Evolutionary conservation across 2,797 vertebrate species (phyloP), one percentile per base, ranked within the genome.

Genomic region (Pseudochirops cupreus): DNA sequence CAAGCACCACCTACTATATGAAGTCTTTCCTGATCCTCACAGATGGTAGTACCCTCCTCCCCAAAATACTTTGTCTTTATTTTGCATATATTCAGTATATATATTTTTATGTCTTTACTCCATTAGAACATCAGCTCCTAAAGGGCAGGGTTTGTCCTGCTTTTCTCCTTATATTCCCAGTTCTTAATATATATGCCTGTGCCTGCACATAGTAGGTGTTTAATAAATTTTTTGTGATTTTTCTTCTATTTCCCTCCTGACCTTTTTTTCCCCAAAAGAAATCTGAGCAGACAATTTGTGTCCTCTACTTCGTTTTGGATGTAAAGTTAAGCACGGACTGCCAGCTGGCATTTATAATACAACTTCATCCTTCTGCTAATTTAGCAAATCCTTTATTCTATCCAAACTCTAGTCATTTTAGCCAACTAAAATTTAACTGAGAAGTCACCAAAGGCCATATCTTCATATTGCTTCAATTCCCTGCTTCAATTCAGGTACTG

Each of bases 321-420:
- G 21, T 39, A 82, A 24, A 26, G 39, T 82, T 82, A 82, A 46
- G n/a, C 46, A 9, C 12, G 46, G 18, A 82, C n/a, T 46, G 74
- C 74, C 74, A 82, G 74, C 74, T 46, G 74, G 74, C 74, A 46
- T 82, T 46, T 46, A 46, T 46, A 82, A 82, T 26, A 46, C 74
- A 82, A 82, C 21, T 82, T 82, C n/a, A 82, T 39, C 67, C 67
- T 39, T 82, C 21, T 55, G 53, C 50, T 91, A 91, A 57, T 56
- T 82, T 82, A 46, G 74, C 2, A 94, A 87, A 91, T n/a, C 46
- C 94, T 92, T 58, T 53, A 94, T 94, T 62, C 31, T 26, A 91
- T 54, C 56, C 67, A 56, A 92, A 59, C 1, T 90, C 5, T 31
- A 90, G 56, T 12, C 62, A 74, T 55, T 58, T 50, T 56, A 74